Evolutionary conservation across 2,888 invertebrate genomes (phyloP).

Genomic region (Podabrus alpinus): DNA sequence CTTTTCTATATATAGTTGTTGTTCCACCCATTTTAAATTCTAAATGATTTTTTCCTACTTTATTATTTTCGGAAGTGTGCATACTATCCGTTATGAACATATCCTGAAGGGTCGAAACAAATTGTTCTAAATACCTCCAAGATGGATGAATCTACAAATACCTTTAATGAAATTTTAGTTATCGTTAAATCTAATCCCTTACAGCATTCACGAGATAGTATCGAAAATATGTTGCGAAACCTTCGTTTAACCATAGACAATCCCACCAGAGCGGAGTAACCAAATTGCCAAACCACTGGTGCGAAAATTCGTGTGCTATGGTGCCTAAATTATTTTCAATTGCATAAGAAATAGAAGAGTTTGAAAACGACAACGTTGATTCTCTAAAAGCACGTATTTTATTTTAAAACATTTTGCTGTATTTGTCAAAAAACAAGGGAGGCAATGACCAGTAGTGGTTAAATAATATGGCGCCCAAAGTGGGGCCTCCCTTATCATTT

Average conservation of each 20-base stretch:
- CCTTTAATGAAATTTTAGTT: background rate
- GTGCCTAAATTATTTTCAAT: constrained; percentile 29
- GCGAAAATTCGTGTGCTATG: constrained; percentile 61
- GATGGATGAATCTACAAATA: constrained; percentile 40
- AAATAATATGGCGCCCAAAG: too few species aligned
- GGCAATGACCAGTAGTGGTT: too few species aligned
- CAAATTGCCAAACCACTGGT: constrained; percentile 60
- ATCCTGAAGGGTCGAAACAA: constrained; percentile 47
- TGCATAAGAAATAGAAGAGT: background rate
- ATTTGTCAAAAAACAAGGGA: too few species aligned
- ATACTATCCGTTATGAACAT: background rate
- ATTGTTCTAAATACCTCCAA: constrained; percentile 54
- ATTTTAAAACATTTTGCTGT: too few species aligned
- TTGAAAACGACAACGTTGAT: background rate
- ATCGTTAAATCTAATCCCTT: background rate
- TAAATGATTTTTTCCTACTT: background rate
- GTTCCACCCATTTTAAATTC: background rate
- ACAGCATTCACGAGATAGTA: constrained; percentile 47
- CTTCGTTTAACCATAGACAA: constrained; percentile 56
- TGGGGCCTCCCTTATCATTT: too few species aligned
- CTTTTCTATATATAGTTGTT: background rate
- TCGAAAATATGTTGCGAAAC: constrained; percentile 61
- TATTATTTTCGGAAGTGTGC: background rate
- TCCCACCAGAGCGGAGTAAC: constrained; percentile 54
- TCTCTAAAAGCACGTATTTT: background rate